Evolutionary conservation across 2,797 vertebrate genomes (phyloP).

Genomic region (Scolopax rusticola): DNA sequence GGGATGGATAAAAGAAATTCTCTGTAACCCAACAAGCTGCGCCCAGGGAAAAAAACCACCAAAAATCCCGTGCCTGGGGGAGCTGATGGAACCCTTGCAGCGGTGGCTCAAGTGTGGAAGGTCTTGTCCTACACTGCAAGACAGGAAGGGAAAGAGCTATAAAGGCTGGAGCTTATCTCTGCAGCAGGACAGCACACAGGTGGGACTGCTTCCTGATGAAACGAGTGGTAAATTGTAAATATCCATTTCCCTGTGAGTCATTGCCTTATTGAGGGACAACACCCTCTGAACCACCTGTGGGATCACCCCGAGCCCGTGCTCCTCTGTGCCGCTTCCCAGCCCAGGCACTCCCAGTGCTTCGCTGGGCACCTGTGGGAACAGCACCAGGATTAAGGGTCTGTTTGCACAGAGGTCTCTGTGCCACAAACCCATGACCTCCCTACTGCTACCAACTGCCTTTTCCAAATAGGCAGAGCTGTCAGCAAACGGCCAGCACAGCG

Average conservation of each 20-base stretch:
- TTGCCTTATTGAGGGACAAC: not conserved
- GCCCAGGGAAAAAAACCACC: not conserved
- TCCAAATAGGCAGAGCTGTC: not conserved
- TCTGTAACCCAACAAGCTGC: not conserved
- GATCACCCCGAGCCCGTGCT: fast-evolving
- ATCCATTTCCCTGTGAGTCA: not conserved
- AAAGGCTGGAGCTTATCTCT: fast-evolving
- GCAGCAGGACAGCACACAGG: not conserved
- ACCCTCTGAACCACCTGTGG: fast-evolving
- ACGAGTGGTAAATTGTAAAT: not conserved
- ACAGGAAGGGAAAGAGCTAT: not conserved
- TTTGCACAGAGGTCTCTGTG: too few species aligned
- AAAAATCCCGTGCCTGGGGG: not conserved
- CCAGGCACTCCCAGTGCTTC: fast-evolving
- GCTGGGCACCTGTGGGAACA: not conserved
- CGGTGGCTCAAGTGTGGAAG: fast-evolving
- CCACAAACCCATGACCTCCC: fast-evolving
- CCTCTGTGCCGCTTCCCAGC: not conserved
- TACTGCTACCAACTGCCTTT: fast-evolving
- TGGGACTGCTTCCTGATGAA: not conserved
- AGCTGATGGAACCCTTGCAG: not conserved
- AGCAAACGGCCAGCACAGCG: fast-evolving
- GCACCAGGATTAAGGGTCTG: not conserved
- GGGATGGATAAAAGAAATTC: not conserved
- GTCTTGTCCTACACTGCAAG: fast-evolving